These are phyloP conservation scores for Chironomus tepperi DNA, from an alignment of 1,140 invertebrate genomes.

Conservation along the genomic window DNA sequence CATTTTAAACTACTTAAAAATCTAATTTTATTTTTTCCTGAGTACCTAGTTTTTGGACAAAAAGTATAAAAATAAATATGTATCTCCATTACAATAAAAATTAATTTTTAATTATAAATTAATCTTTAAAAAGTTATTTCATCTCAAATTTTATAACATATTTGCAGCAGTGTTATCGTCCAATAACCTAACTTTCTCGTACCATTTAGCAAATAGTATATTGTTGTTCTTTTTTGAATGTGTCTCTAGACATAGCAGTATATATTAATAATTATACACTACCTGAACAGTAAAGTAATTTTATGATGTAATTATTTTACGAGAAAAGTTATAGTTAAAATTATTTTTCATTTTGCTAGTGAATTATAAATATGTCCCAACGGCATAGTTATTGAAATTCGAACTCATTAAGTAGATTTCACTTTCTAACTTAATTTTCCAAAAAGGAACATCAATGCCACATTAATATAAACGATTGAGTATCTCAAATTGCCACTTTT, in stretches of 20 bases:
- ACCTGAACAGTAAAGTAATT: constrained; percentile 15
- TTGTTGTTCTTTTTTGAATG: too few species aligned
- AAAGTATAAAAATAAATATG: too few species aligned
- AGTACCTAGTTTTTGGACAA: too few species aligned
- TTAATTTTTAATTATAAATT: too few species aligned
- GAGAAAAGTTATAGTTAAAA: neutral
- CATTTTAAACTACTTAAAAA: too few species aligned
- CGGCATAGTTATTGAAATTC: constrained; percentile 11
- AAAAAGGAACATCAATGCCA: neutral
- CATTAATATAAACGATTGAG: neutral
- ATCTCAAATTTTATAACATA: too few species aligned
- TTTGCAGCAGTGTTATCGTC: too few species aligned
- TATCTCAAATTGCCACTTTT: constrained; percentile 8
- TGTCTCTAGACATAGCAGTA: neutral
- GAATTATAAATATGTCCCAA: neutral
- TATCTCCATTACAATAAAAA: too few species aligned
- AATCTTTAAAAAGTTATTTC: too few species aligned
- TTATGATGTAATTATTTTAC: constrained; percentile 20
- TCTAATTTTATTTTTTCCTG: too few species aligned
- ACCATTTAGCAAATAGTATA: too few species aligned
- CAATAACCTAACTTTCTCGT: too few species aligned
- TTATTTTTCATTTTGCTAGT: neutral
- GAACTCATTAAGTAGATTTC: neutral
- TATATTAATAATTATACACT: neutral
- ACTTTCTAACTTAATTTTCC: neutral